Base-by-base conservation (phyloP, 2,797 vertebrate genomes). In the Sebastes oblongus region DNA sequence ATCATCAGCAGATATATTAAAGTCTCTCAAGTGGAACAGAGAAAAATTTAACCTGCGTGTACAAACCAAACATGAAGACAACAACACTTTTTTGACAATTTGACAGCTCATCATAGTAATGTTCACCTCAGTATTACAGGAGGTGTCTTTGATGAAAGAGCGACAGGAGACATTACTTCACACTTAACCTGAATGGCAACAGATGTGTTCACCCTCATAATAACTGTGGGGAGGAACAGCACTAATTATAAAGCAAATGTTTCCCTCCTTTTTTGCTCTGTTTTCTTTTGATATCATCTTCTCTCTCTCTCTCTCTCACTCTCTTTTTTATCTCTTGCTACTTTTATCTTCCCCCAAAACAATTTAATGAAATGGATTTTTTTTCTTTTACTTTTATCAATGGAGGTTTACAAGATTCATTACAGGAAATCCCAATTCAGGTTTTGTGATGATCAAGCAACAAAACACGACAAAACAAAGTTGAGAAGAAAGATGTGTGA, bases 121-220 rank as follows among this genome's bases (percentile, higher is more conserved):
- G 32, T 42, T 50, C 27, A 50, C 10, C 14, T 55, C 9, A 16
- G 29, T 16, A n/a, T 32, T 59, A 69, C 4, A 30, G 5, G 50
- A 24, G 6, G 7, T 34, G 39, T 54, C 9, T 59, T 18, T 67
- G 34, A 82, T 81, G 42, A 74, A 39, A 71, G 46, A 66, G 10
- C 25, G 39, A 25, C 34, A 30, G 60, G 9, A 81, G 52, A 75
- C 55, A 36, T 90, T 71, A 64, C 59, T 29, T 78, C 76, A 85
- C 52, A 67, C 5, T 34, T 61, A 11, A 77, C 58, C 61, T 56
- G 69, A 64, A 27, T 55, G 11, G 67, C 14, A 73, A 34, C 74
- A 82, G 64, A 50, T 72, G 58, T 54, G 60, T 72, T 46, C 42
- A 27, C 25, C 46, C 20, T 39, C 46, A 20, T 68, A 77, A 77